phyloP scores from a whole-genome alignment of 2,797 vertebrate species.

The Eulemur coronatus region DNA sequence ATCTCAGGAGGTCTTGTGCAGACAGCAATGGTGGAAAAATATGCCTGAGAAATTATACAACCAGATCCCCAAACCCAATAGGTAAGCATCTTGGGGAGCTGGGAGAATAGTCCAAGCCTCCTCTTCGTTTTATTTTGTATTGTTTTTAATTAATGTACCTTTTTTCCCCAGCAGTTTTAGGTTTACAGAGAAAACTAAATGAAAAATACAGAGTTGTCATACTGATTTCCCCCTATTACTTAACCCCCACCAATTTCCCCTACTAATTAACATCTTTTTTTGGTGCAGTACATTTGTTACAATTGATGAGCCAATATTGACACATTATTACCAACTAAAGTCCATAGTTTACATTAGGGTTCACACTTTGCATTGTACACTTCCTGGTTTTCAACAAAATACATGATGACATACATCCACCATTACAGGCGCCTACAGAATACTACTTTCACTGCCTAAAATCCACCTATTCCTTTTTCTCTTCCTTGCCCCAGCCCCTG shows the following conservation, averaged over 20 bases:
- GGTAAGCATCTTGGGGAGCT: neutral
- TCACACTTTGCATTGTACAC: neutral
- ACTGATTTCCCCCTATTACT: neutral
- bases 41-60: neutral
- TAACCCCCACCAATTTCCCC: neutral
- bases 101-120: neutral
- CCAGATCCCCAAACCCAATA: neutral
- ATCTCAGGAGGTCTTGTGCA: neutral
- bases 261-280: neutral
- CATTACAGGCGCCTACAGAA: neutral
- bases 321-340: neutral
- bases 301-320: neutral
- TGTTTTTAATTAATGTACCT: neutral
- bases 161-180: neutral
- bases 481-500: neutral
- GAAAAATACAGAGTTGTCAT: neutral
- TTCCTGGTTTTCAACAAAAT: neutral
- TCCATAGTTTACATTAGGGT: neutral
- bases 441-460: neutral
- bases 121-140: neutral
- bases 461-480: neutral
- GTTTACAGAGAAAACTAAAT: neutral
- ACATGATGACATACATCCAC: neutral
- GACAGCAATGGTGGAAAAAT: neutral
- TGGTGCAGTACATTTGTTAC: neutral